A percentile compares a stretch with the other conserved stretches of the same genome.
Evolutionary conservation across 1,140 invertebrate species (phyloP).

Genomic region (Pseudomyrmex flavicornis): DNA sequence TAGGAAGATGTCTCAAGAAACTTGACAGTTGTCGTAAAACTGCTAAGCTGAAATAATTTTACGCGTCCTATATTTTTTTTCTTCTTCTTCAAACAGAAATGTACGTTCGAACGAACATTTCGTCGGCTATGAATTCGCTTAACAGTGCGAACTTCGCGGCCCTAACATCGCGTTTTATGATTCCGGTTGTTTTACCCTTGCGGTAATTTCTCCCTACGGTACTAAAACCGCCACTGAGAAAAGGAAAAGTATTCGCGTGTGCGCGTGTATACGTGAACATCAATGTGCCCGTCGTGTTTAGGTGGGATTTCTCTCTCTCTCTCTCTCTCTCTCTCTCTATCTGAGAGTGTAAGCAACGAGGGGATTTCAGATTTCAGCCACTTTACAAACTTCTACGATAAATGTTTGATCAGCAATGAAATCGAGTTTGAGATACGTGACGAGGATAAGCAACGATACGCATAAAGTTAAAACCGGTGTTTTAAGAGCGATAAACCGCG

Average conservation of each 20-base stretch:
- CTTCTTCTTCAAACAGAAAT: too few species aligned
- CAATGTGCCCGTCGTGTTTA: constrained; percentile 17
- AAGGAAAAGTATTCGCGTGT: constrained; percentile 59
- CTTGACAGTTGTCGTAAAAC: not conserved
- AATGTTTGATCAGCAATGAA: constrained; percentile 59
- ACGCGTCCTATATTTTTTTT: not conserved
- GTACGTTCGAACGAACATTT: not conserved
- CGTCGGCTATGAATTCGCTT: constrained; percentile 35
- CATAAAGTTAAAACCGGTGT: not conserved
- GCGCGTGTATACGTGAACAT: constrained; percentile 24
- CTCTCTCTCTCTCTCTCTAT: constrained; percentile 27
- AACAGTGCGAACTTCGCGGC: not conserved
- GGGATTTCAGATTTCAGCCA: constrained; percentile 44
- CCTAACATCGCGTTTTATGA: constrained; percentile 27
- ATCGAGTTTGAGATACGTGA: constrained; percentile 21
- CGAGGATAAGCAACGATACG: constrained; percentile 10
- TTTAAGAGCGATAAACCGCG: constrained; percentile 10
- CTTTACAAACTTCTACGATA: constrained; percentile 54
- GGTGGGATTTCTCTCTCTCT: not conserved
- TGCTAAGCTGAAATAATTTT: constrained; percentile 13
- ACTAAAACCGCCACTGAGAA: constrained; percentile 68
- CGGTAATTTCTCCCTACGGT: constrained; percentile 63
- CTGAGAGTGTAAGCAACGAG: constrained; percentile 46
- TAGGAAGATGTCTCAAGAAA: not conserved
- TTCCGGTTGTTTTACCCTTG: constrained; percentile 21